Evolutionary conservation across 2,888 invertebrate genomes (phyloP), one percentile per base, ranked within the genome.

Genomic region (Xestia rhomboidea): DNA sequence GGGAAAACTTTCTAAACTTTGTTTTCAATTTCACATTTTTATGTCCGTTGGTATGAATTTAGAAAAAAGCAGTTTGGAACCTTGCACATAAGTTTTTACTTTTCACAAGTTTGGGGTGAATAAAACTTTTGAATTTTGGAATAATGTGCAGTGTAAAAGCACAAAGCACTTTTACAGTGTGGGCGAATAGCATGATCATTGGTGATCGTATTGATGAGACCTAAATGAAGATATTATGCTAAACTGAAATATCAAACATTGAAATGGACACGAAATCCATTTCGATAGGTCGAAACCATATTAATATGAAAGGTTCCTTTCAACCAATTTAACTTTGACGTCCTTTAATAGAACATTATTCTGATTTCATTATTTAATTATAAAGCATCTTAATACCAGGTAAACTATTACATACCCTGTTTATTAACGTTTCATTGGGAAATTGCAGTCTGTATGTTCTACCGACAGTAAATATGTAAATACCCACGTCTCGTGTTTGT

Each of bases 401-500:
- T 49, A 49, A 21, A 41, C 38, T 24, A 24, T 27, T 8, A 13
- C 0, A 6, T 38, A 5, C 34, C 3, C 2, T 34, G 15, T 30
- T 27, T 38, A 11, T 15, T 41, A 54, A 24, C n/a, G 13, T 41
- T 57, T 51, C 21, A 68, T 21, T 44, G 15, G 18, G 24, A 68
- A 46, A 77, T 63, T 72, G 71, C n/a, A 72, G 51, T 77, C 63
- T 60, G 30, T 21, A 30, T 27, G 30, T 21, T 57, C 15, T 6
- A 70, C 44, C 67, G 30, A 69, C 66, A 27, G 62, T 78, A 34
- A 34, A 34, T 34, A 57, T 41, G 79, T 60, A 63, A 71, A 82
- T 70, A 73, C 41, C 24, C n/a, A 44, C 13, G 38, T 38, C 64
- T 82, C 27, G 62, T 85, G 62, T 83, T 74, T 86, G 72, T 79